Evolutionary conservation across 2,113 vertebrate genomes (phyloP), one percentile per base, ranked within the genome.

Genomic region (Sarotherodon lohbergeri): DNA sequence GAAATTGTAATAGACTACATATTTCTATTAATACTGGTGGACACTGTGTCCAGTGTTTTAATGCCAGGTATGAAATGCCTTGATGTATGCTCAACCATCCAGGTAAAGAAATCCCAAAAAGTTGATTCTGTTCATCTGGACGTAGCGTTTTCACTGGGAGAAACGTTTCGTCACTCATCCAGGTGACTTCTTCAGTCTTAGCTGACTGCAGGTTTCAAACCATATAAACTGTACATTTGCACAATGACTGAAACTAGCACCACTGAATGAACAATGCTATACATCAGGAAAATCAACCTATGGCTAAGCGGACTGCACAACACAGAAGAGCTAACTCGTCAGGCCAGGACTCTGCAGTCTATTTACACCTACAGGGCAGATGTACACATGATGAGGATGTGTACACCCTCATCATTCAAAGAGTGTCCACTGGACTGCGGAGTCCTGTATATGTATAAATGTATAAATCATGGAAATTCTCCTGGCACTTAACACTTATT

Each of bases 51-150:
- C 19, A 68, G 36, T 39, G 10, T 66, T 66, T n/a, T n/a, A 66
- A 39, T 66, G 32, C 32, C 32, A 66, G 17, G 32, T 66, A 36
- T 36, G 32, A 12, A 66, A 36, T 59, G 4, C 27, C 57, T 59
- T 57, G 27, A 27, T 27, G 13, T 12, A 27, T 27, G 24, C 22
- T 57, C 12, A 57, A 27, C 1, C 22, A 57, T 57, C 55, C 55
- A 57, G 3, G 0, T 57, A 29, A 29, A 24, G 0, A 16, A 27
- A 29, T 16, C 56, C 1, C 24, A 0, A 16, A 16, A 57, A 3
- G 56, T 29, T 57, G 24, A 16, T 16, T 57, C 12, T 29, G 4
- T 29, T 57, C 13, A 16, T 57, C 24, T 57, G 56, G 55, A 27
- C 3, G 12, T 55, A 22, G 52, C 9, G 5, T 55, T 55, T 54